Conservation (phyloP, 2,888 invertebrate species). For the Ypsolopha scabrella region DNA sequence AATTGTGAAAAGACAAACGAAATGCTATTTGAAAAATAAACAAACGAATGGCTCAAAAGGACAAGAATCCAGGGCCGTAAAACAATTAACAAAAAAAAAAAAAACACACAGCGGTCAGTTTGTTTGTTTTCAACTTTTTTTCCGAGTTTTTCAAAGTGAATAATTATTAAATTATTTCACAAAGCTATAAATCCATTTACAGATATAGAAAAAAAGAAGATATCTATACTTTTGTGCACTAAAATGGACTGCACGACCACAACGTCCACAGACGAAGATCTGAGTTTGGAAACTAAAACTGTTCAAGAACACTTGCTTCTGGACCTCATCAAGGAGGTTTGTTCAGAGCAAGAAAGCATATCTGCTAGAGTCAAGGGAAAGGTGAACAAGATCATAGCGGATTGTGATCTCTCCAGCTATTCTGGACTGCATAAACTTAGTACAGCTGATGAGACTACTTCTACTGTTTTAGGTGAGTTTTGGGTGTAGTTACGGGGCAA, state of each 20-base stretch:
- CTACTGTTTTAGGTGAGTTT: constrained; percentile 44
- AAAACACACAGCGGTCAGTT: too few species aligned
- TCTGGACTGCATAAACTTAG: constrained; percentile 51
- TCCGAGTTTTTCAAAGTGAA: too few species aligned
- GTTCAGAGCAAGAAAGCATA: constrained; percentile 29
- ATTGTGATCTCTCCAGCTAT: constrained; percentile 48
- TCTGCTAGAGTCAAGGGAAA: constrained; percentile 40
- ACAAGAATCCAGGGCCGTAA: too few species aligned
- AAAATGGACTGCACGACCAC: constrained; percentile 43
- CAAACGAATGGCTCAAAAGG: too few species aligned
- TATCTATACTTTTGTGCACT: background rate
- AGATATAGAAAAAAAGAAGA: background rate
- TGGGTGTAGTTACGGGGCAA: background rate
- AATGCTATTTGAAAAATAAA: too few species aligned
- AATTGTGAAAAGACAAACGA: too few species aligned
- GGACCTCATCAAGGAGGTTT: constrained; percentile 46
- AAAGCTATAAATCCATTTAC: background rate
- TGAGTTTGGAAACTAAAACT: constrained; percentile 25
- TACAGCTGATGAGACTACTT: constrained; percentile 49
- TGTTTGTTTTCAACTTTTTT: too few species aligned
- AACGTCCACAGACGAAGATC: constrained; percentile 35
- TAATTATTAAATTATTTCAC: too few species aligned
- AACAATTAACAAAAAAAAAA: too few species aligned
- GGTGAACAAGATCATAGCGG: constrained; percentile 48
- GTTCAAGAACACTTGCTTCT: constrained; percentile 44